Percentiles rank a stretch among this genome's conserved stretches.
Conservation (phyloP, 2,797 vertebrate species). For the Denticeps clupeoides region DNA sequence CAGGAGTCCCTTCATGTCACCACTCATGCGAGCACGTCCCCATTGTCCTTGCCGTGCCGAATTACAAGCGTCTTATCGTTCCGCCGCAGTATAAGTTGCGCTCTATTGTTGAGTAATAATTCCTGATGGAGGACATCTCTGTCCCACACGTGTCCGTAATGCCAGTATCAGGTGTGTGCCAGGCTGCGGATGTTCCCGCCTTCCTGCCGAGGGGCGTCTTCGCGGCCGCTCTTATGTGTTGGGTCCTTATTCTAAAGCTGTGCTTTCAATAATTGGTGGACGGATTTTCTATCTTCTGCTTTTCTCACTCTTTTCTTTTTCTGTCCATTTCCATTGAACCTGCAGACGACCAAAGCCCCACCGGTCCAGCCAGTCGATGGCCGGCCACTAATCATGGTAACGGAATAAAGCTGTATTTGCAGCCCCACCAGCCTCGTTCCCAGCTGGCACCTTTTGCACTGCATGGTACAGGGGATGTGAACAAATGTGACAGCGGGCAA, state of each 20-base stretch:
- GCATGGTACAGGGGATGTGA: slow-evolving; percentile 17
- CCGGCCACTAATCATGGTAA: slow-evolving; percentile 68
- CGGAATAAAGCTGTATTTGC: slow-evolving; percentile 55
- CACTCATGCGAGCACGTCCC: no score
- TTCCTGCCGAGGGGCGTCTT: no score
- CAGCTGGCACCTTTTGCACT: slow-evolving; percentile 22
- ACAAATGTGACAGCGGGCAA: no score
- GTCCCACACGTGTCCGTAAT: neutral
- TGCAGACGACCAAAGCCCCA: slow-evolving; percentile 70
- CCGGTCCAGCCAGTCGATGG: slow-evolving; percentile 65
- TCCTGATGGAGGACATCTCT: neutral
- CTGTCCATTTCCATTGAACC: slow-evolving; percentile 37
- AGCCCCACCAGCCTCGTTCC: slow-evolving; percentile 9
- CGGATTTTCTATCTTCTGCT: slow-evolving; percentile 22
- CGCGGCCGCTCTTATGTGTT: no score
- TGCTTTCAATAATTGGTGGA: no score
- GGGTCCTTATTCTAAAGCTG: no score
- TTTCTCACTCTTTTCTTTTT: slow-evolving; percentile 3
- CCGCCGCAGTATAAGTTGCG: no score
- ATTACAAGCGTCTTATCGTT: no score
- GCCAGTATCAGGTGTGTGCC: neutral
- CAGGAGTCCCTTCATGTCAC: no score
- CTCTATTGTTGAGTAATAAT: no score
- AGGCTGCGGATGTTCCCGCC: neutral
- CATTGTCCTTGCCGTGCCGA: no score